These are phyloP conservation scores for Microplitis manilae DNA, from an alignment of 2,888 invertebrate genomes.

Conservation along the genomic window DNA sequence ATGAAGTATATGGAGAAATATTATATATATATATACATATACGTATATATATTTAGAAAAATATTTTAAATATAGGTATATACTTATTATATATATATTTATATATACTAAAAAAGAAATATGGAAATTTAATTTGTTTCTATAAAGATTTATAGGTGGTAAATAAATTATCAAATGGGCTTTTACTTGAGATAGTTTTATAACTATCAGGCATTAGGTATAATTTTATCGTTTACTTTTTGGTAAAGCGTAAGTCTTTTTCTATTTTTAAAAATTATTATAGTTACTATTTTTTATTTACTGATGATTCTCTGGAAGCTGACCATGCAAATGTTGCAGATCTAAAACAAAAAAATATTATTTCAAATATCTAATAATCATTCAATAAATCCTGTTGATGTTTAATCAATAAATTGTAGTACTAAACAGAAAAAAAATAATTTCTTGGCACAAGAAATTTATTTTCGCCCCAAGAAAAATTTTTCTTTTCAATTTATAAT, in stretches of 20 bases:
- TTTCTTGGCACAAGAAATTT: too few species aligned
- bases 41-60: background rate
- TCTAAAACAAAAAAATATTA: conserved; percentile 46
- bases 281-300: conserved; percentile 15
- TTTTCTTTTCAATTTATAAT: too few species aligned
- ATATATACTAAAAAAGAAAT: conserved; percentile 15
- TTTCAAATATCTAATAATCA: background rate
- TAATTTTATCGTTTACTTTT: background rate
- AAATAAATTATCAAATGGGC: conserved; percentile 17
- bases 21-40: too few species aligned
- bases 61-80: background rate
- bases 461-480: too few species aligned
- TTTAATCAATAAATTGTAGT: too few species aligned
- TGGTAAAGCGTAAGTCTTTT: background rate
- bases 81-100: background rate
- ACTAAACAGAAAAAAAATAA: too few species aligned
- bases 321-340: conserved; percentile 60
- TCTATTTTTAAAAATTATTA: background rate
- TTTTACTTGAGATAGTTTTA: background rate
- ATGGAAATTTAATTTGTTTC: conserved; percentile 1
- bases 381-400: too few species aligned
- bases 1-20: background rate
- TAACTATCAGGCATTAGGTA: background rate
- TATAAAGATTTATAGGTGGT: background rate
- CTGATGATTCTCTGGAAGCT: conserved; percentile 42